phyloP scores from a whole-genome alignment of 2,888 invertebrate species.

The Gymnocheta viridis region DNA sequence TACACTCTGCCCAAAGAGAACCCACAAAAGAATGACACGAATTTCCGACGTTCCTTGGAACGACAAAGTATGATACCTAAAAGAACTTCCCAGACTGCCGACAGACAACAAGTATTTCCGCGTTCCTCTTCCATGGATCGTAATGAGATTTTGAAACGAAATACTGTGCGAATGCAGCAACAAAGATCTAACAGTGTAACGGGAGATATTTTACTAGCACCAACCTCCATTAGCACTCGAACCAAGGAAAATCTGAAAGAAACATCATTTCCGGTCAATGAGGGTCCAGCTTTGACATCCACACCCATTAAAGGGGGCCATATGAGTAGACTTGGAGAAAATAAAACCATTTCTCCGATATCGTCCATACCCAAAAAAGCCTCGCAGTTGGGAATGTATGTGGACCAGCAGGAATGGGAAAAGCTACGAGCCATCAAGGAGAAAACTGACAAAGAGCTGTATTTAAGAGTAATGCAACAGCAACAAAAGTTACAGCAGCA shows the following conservation, averaged over 20 bases:
- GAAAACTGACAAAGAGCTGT: conserved; percentile 79
- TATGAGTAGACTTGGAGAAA: not conserved
- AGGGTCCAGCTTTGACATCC: conserved; percentile 74
- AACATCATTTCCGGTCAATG: conserved; percentile 70
- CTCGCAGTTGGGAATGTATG: conserved; percentile 65
- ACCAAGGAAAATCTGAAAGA: conserved; percentile 73
- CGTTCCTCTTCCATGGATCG: conserved; percentile 79
- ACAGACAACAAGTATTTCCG: conserved; percentile 73
- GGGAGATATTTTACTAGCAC: conserved; percentile 57
- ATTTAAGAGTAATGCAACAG: conserved; percentile 77
- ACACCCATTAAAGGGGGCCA: conserved; percentile 73
- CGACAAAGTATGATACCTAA: conserved; percentile 78
- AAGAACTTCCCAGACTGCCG: conserved; percentile 71
- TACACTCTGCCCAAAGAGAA: conserved; percentile 70
- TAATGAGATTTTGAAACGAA: conserved; percentile 76
- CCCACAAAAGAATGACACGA: conserved; percentile 59
- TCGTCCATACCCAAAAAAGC: conserved; percentile 63
- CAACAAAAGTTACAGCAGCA: conserved; percentile 73
- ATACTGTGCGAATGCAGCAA: conserved; percentile 59
- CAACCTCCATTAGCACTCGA: conserved; percentile 51
- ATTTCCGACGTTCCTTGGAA: conserved; percentile 74
- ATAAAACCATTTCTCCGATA: conserved; percentile 64
- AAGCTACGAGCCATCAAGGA: conserved; percentile 80
- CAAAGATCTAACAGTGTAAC: conserved; percentile 63
- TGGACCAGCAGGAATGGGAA: conserved; percentile 78